Evolutionary conservation across 2,888 invertebrate species (phyloP).

Genomic region (Pteria penguin): DNA sequence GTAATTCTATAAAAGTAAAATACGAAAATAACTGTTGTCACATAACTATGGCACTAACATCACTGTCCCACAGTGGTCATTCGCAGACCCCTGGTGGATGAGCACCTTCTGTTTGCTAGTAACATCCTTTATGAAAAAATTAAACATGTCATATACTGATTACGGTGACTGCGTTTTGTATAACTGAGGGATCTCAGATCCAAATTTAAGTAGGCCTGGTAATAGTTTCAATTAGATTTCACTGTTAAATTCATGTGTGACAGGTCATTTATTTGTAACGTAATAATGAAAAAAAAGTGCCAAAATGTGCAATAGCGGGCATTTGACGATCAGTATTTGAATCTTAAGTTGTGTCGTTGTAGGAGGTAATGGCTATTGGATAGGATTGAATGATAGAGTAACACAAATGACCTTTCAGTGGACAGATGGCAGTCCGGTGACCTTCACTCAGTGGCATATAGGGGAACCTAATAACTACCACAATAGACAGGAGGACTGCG

Average conservation of each 20-base stretch:
- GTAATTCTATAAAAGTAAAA: too few species aligned
- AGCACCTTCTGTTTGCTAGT: too few species aligned
- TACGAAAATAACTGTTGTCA: too few species aligned
- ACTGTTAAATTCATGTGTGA: background rate
- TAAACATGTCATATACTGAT: too few species aligned
- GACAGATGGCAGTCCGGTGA: slow-evolving; percentile 65
- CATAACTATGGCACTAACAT: too few species aligned
- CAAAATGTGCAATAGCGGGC: background rate
- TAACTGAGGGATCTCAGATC: too few species aligned
- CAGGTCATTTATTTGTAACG: background rate
- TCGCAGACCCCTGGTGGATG: too few species aligned
- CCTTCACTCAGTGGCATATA: slow-evolving; percentile 64
- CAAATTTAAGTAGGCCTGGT: too few species aligned
- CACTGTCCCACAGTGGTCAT: too few species aligned
- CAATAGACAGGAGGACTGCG: slow-evolving; percentile 55
- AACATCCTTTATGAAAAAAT: too few species aligned
- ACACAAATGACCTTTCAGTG: slow-evolving; percentile 62
- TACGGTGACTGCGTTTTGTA: too few species aligned
- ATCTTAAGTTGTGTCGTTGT: background rate
- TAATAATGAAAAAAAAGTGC: background rate
- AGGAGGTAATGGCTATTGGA: slow-evolving; percentile 34
- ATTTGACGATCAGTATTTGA: background rate
- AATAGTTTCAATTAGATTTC: too few species aligned
- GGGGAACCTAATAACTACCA: slow-evolving; percentile 63
- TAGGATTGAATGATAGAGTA: slow-evolving; percentile 60